Base-by-base conservation (phyloP, 2,797 vertebrate genomes). In the Myotis myotis region DNA sequence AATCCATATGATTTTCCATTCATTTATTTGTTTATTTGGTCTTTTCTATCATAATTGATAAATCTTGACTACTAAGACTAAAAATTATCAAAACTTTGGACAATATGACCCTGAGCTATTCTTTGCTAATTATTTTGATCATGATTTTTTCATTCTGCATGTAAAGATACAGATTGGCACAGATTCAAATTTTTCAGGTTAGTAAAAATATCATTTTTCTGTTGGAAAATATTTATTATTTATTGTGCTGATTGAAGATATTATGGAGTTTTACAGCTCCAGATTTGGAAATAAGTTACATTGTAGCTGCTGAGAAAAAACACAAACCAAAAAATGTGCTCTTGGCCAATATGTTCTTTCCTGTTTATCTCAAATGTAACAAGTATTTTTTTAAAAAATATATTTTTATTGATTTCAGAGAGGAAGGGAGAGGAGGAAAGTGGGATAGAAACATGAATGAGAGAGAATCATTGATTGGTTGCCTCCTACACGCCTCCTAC, bases 1-100 rank as follows among this genome's bases (percentile, higher is more conserved):
- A 71, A 38, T 80, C 87, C 49, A 66, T 57, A 36, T 25, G 93
- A 30, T 68, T 86, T 94, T 72, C 47, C 68, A 72, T 53, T 95
- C 38, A 91, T 49, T 82, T 91, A 76, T 87, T 92, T 74, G 17
- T 82, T 57, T 80, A 49, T 74, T 93, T 92, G 19, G 1, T 53
- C 38, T 87, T 78, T 91, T 64, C 82, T 0, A 70, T 87, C 8
- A 36, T 47, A 79, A 51, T 33, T 70, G 76, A 81, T 68, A 64
- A 91, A 8, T 72, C 51, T 79, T 38, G 36, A 71, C 12, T 7
- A 84, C 13, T n/a, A 38, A 88, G 23, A 92, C 30, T 55, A 49
- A 76, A 92, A 90, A 23, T 75, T 70, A 78, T 70, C n/a, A 87
- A 74, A 79, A 74, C 15, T 51, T 81, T 74, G 33, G n/a, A 41